A percentile compares a stretch with the other conserved stretches of the same genome.
Evolutionary conservation across 2,113 vertebrate species (phyloP).

Genomic region (Brachyhypopomus gauderio): DNA sequence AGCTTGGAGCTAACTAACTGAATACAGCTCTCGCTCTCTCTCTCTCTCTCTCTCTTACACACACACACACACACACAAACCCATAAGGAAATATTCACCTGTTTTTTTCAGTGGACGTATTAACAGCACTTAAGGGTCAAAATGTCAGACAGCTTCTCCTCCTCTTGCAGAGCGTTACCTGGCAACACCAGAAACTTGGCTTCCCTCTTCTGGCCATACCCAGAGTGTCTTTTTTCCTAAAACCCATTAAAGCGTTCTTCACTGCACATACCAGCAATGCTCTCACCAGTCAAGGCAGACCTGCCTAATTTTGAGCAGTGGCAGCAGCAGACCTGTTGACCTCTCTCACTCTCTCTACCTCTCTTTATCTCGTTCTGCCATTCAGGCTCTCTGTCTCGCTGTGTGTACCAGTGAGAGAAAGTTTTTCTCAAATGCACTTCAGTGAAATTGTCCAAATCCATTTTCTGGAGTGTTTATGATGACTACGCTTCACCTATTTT

Average conservation of each 20-base stretch:
- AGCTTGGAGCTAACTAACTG: not conserved
- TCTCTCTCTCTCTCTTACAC: too few relatives aligned
- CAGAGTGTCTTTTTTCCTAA: not conserved
- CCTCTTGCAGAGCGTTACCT: not conserved
- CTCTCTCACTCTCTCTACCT: not conserved
- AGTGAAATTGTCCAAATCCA: too few relatives aligned
- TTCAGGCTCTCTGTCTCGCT: not conserved
- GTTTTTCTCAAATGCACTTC: too few relatives aligned
- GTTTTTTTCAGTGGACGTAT: not conserved
- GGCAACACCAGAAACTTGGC: not conserved
- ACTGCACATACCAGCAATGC: not conserved
- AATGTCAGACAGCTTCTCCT: not conserved
- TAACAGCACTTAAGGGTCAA: not conserved
- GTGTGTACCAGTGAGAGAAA: too few relatives aligned
- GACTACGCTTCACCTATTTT: too few relatives aligned
- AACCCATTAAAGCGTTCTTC: not conserved
- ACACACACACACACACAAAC: not conserved
- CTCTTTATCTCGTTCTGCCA: not conserved
- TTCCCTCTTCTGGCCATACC: not conserved
- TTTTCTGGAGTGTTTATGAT: too few relatives aligned
- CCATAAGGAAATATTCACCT: not conserved
- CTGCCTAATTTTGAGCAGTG: not conserved
- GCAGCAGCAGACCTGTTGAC: not conserved
- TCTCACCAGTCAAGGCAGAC: not conserved
- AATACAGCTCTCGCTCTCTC: not conserved